A percentile compares a stretch with the other conserved stretches of the same genome.
phyloP scores from a whole-genome alignment of 2,888 invertebrate genomes.

The Brachypalpus laphriformis region DNA sequence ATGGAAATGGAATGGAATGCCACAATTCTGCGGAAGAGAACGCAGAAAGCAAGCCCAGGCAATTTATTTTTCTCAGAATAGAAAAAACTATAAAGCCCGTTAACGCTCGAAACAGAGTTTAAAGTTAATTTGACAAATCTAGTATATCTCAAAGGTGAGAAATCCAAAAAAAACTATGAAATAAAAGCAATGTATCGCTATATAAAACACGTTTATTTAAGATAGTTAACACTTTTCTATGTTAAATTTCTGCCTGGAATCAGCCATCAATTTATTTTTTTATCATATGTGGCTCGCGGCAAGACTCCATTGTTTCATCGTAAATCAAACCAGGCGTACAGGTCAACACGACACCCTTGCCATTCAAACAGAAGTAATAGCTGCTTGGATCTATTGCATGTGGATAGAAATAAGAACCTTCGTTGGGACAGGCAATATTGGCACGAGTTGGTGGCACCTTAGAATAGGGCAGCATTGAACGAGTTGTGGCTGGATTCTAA shows the following conservation, averaged over 20 bases:
- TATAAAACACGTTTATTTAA: slow-evolving; percentile 19
- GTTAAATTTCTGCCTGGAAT: background rate
- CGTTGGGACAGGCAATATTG: slow-evolving; percentile 78
- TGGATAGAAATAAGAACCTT: slow-evolving; percentile 78
- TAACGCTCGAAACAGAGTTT: too few relatives aligned
- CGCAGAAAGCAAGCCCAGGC: too few relatives aligned
- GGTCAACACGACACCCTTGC: slow-evolving; percentile 79
- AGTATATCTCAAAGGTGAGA: too few relatives aligned
- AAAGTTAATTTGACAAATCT: too few relatives aligned
- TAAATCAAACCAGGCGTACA: slow-evolving; percentile 81
- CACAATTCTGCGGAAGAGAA: too few relatives aligned
- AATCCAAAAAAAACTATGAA: too few relatives aligned
- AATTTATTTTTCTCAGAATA: too few relatives aligned
- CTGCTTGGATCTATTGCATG: slow-evolving; percentile 76
- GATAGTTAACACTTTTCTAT: background rate
- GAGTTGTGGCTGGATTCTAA: slow-evolving; percentile 77
- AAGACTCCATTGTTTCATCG: slow-evolving; percentile 77
- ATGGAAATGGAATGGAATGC: too few relatives aligned
- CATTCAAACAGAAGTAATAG: slow-evolving; percentile 80
- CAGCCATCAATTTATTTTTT: background rate
- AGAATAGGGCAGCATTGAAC: slow-evolving; percentile 78
- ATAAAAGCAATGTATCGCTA: background rate
- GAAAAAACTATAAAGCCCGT: too few relatives aligned
- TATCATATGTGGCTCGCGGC: slow-evolving; percentile 77
- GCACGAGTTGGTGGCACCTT: slow-evolving; percentile 78